These are phyloP conservation scores for Charaxes varanes DNA, from an alignment of 1,140 invertebrate species.

Conservation along the genomic window DNA sequence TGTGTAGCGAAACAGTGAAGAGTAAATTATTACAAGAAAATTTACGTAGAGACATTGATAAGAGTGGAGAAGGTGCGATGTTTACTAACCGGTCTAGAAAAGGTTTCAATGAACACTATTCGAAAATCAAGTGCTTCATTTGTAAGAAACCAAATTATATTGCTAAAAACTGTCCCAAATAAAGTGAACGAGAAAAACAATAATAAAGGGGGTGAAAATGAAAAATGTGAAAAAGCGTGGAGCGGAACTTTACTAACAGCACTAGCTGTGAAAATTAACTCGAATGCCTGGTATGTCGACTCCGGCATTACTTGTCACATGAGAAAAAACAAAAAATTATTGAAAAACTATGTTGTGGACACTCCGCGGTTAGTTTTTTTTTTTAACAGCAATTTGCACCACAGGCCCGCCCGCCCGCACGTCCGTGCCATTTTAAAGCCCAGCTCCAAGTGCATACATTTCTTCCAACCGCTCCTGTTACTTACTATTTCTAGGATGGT, in stretches of 20 bases:
- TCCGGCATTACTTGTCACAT: slow-evolving; percentile 24
- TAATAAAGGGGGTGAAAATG: too few relatives aligned
- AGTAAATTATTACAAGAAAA: slow-evolving; percentile 31
- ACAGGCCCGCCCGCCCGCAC: too few relatives aligned
- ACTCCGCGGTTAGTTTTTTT: too few relatives aligned
- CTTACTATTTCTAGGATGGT: too few relatives aligned
- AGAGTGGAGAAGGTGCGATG: not conserved
- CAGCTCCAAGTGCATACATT: too few relatives aligned
- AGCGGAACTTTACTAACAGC: not conserved
- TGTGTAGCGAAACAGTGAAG: slow-evolving; percentile 28
- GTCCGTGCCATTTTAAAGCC: too few relatives aligned
- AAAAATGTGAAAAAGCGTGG: not conserved
- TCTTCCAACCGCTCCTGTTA: too few relatives aligned
- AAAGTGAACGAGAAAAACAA: not conserved
- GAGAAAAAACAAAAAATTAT: slow-evolving; percentile 23
- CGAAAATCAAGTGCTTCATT: not conserved
- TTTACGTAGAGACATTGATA: slow-evolving; percentile 9
- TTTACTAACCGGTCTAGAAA: too few relatives aligned
- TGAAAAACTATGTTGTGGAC: slow-evolving; percentile 25
- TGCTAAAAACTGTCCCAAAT: not conserved
- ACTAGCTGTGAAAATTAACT: not conserved
- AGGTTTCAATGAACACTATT: not conserved
- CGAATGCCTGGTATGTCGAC: not conserved
- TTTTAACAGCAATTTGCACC: too few relatives aligned
- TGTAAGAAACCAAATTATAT: not conserved